Evolutionary conservation across 2,113 vertebrate genomes (phyloP), one percentile per base, ranked within the genome.

Genomic region (Gobius niger): DNA sequence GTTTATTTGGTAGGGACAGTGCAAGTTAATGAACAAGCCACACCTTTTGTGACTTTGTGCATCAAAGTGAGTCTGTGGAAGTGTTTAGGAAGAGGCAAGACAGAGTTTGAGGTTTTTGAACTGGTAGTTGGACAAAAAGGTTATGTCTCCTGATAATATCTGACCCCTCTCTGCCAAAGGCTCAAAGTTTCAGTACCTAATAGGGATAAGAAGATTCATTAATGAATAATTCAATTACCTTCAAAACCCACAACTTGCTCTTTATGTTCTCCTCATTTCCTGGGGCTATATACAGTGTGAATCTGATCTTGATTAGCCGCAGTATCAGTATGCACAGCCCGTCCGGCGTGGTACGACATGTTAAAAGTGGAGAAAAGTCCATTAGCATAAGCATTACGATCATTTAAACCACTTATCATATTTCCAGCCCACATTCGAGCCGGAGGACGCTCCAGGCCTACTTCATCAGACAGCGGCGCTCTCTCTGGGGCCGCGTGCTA

Each of bases 381-480:
- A 63, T 63, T 47, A 63, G 57, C 57, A 60, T 60, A 63, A 46
- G 13, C 42, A 63, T 63, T 63, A 63, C 44, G 42, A 63, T 47
- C 61, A 47, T 47, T 63, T 63, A 44, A 34, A 63, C 42, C 44
- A 13, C 41, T 18, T 34, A 16, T 63, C 57, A 65, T 10, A 41
- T 72, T 63, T 34, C 68, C 68, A 1, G 51, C 24, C 63, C 56
- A 46, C 52, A 44, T 67, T 67, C 46, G 46, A 14, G 24, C 19
- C 71, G 59, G 68, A 63, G 9, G 63, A 57, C 47, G 56, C 68
- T 78, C 14, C 47, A 80, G 76, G 74, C 67, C 69, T 2, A n/a
- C 61, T 65, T 41, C 74, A 68, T 78, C 63, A 68, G 46, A 65
- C 19, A n/a, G 11, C 13, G 5, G 19, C 62, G 4, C 65, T 71